Conservation (phyloP, 1,140 invertebrate genomes). For the Drosophila sechellia region DNA sequence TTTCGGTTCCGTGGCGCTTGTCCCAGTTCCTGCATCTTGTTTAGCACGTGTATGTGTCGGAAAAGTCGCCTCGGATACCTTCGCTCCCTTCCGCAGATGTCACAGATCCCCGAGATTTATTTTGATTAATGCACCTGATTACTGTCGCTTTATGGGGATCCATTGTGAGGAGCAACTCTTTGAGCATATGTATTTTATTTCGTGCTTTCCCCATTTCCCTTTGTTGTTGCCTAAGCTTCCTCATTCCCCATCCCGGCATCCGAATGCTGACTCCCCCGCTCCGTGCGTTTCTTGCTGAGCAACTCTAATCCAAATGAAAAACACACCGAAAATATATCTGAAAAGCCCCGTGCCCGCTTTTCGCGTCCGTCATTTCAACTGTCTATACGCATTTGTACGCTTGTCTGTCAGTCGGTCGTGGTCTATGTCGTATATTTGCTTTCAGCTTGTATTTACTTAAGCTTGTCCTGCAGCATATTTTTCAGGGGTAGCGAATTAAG, state of each 20-base stretch:
- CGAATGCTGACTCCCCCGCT: slow-evolving; percentile 1
- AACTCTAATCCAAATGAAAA: slow-evolving; percentile 70
- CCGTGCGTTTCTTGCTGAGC: slow-evolving; percentile 50
- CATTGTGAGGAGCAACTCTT: slow-evolving; percentile 67
- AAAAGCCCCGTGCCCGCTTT: slow-evolving; percentile 42
- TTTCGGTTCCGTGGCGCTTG: neutral
- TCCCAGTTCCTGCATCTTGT: neutral
- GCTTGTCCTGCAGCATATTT: slow-evolving; percentile 68
- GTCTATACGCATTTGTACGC: slow-evolving; percentile 80
- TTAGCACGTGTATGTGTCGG: slow-evolving; percentile 29
- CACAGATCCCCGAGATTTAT: slow-evolving; percentile 50
- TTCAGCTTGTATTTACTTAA: slow-evolving; percentile 74
- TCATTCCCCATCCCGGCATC: slow-evolving; percentile 4
- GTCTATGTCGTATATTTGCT: slow-evolving; percentile 67
- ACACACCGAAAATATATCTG: slow-evolving; percentile 63
- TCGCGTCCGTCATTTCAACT: slow-evolving; percentile 69
- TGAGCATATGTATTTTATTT: slow-evolving; percentile 53
- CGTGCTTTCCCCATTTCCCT: slow-evolving; percentile 6
- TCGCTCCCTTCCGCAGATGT: slow-evolving; percentile 13
- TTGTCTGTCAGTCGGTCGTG: slow-evolving; percentile 55
- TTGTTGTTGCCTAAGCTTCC: slow-evolving; percentile 33
- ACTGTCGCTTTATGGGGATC: slow-evolving; percentile 68
- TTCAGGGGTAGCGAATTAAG: slow-evolving; percentile 57
- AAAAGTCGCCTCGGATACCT: slow-evolving; percentile 13
- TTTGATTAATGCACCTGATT: slow-evolving; percentile 71